Evolutionary conservation across 2,113 vertebrate species (phyloP), one percentile per base, ranked within the genome.

Genomic region (Protomyctophum bolini): DNA sequence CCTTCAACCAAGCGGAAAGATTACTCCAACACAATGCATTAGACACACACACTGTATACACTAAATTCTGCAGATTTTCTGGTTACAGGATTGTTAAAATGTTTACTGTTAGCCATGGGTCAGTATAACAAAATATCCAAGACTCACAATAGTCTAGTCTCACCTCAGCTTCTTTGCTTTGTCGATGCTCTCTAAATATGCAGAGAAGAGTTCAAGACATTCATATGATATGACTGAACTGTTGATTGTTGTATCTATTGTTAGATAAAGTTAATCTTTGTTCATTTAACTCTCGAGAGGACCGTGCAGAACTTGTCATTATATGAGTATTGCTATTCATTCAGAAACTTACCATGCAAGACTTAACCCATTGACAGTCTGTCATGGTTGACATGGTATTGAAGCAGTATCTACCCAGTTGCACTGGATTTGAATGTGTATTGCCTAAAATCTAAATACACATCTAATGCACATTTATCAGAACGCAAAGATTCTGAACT

Each of bases 111-210:
- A 67, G 71, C 51, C 10, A 54, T 50, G 21, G 4, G 70, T 72
- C 62, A 58, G 61, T 68, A 49, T 7, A 58, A 76, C 59, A 72
- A 68, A 54, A 4, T 15, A 41, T 41, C 50, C 33, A 10, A 50
- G 60, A 73, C 52, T 63, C 29, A 10, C 59, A 12, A 6, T 21
- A 3, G 63, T 6, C 10, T 28, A n/a, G 21, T 72, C 84, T 83
- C 77, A 89, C 88, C 84, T 88, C 41, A 29, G 57, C 68, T 68
- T 68, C 79, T 79, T 69, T 46, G 63, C 59, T 75, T 76, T 70
- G 62, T 59, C 7, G 76, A 57, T 21, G 66, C 2, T 10, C 55
- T 73, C 82, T 87, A 63, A 84, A 80, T 70, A 61, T 74, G 70
- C 66, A 62, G 59, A 75, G 75, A 58, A 79, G 52, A 82, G 33